Base-by-base conservation (phyloP, 2,888 invertebrate species). In the Leucozona laternaria region DNA sequence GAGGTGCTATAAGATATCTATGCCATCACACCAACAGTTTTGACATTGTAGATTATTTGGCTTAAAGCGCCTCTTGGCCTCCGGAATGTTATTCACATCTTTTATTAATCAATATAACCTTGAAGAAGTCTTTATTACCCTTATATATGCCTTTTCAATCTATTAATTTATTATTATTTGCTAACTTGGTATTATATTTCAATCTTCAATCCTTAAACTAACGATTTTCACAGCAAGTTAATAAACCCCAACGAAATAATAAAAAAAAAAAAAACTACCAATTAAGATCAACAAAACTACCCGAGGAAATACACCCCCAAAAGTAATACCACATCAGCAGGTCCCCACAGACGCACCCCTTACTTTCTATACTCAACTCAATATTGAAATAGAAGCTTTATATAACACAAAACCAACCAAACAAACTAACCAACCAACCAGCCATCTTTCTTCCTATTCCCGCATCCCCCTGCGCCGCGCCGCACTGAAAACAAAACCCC, bases 401-500 rank as follows among this genome's bases (percentile, higher is more conserved):
- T 8, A 62, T 43, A 20, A 48, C 45, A 60, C 45, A 73, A 57
- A 60, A 31, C n/a, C n/a, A 31, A 31, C 25, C 62, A 45, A 81
- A 37, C 70, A 76, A 48, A 55, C 43, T 34, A 68, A 73, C 60
- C 43, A 25, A 20, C 62, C 55, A 40, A 48, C 25, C 70, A 76
- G 40, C 50, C 53, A 22, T 53, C 60, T 37, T 34, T 6, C 15
- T 31, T 6, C 8, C 4, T 28, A 11, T 50, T 15, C 7, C 43
- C 43, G n/a, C 15, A 4, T n/a, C n/a, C n/a, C n/a, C n/a, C n/a
- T n/a, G n/a, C n/a, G n/a, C 7, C 43, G 13, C 40, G 15, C 4
- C n/a, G 7, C 5, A n/a, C 72, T 64, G 55, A 68, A 73, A 86
- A 78, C 73, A 73, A 79, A 86, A 81, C 78, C 81, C 82, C 77